phyloP scores from a whole-genome alignment of 1,140 invertebrate species.

The Procambarus clarkii region DNA sequence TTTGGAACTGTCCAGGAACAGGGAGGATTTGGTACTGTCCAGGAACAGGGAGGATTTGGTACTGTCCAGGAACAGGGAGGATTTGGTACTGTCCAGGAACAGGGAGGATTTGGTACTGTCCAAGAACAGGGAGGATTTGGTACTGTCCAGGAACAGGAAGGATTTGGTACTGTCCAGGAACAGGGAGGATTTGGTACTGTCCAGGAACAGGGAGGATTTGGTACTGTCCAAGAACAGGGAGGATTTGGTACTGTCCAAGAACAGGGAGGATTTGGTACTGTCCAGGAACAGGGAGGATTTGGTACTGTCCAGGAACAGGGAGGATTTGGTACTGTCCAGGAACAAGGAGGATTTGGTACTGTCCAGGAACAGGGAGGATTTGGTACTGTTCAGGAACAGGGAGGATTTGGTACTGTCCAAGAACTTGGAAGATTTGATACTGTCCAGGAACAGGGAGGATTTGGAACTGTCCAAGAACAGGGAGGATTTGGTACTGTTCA shows the following conservation, averaged over 20 bases:
- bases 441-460: constrained; percentile 25
- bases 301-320: background rate
- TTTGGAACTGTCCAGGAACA: background rate
- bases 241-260: constrained; percentile 1
- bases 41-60: too few relatives aligned
- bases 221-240: background rate
- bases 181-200: background rate
- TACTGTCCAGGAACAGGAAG: background rate
- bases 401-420: background rate
- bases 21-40: too few relatives aligned
- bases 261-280: background rate
- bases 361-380: too few relatives aligned
- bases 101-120: background rate
- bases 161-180: background rate
- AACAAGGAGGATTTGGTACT: too few relatives aligned
- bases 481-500: background rate
- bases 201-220: constrained; percentile 9
- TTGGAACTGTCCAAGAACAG: constrained; percentile 3
- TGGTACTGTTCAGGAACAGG: too few relatives aligned
- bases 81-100: background rate
- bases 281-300: constrained; percentile 12
- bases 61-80: too few relatives aligned
- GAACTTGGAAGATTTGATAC: background rate
- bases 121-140: constrained; percentile 27
- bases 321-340: background rate